phyloP scores from a whole-genome alignment of 1,140 invertebrate genomes.

The Hylaeus anthracinus region DNA sequence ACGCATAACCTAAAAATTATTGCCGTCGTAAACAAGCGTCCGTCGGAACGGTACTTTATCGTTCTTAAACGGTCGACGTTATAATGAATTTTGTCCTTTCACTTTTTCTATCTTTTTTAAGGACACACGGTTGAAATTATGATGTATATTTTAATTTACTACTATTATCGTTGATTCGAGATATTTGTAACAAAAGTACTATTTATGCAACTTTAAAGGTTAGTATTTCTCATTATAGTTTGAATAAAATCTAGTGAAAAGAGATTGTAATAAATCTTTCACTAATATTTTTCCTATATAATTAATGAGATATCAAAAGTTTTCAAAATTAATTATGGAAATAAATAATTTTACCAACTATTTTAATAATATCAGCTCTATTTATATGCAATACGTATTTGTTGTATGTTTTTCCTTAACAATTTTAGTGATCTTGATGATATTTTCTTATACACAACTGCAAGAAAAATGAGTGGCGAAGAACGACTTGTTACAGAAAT shows the following conservation, averaged over 20 bases:
- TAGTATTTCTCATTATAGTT: not conserved
- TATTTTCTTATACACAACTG: conserved; percentile 18
- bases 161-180: conserved; percentile 7
- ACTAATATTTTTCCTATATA: not conserved
- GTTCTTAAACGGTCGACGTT: not conserved
- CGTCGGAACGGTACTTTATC: not conserved
- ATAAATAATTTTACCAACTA: not conserved
- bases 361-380: not conserved
- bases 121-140: conserved; percentile 20
- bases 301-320: not conserved
- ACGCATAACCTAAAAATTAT: conserved; percentile 44
- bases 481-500: conserved; percentile 88
- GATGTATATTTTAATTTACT: conserved; percentile 20
- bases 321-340: not conserved
- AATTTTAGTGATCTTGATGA: conserved; percentile 10
- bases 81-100: conserved; percentile 19
- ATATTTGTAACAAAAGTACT: conserved; percentile 23
- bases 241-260: not conserved
- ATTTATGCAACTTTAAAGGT: conserved; percentile 16
- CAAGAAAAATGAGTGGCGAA: conserved; percentile 73
- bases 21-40: conserved; percentile 41
- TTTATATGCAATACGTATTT: not conserved
- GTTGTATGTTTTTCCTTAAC: not conserved
- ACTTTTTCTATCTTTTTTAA: not conserved
- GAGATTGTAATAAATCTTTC: not conserved